Conservation (phyloP, 2,888 invertebrate genomes). For the Ophion costatus region DNA sequence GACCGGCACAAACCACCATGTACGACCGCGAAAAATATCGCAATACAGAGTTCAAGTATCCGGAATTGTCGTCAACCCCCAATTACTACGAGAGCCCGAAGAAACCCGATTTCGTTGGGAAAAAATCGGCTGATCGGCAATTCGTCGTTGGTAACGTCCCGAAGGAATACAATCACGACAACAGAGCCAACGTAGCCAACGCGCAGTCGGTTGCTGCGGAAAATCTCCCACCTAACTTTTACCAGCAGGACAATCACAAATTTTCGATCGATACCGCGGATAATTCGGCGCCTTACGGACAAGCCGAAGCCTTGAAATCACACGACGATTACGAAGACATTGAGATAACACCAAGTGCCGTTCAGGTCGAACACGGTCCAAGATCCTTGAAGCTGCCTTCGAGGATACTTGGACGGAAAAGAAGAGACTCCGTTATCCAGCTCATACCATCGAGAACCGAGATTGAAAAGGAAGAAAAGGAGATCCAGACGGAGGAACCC, state of each 20-base stretch:
- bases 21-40: slow-evolving; percentile 73
- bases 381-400: slow-evolving; percentile 76
- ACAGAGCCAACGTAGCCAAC: slow-evolving; percentile 23
- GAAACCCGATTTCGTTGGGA: slow-evolving; percentile 63
- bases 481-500: slow-evolving; percentile 77
- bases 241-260: slow-evolving; percentile 62
- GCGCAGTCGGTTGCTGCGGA: slow-evolving; percentile 64
- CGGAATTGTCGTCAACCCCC: slow-evolving; percentile 75
- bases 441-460: slow-evolving; percentile 79
- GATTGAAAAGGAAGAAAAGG: slow-evolving; percentile 70
- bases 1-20: slow-evolving; percentile 73
- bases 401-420: slow-evolving; percentile 38
- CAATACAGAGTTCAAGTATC: slow-evolving; percentile 78
- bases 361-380: slow-evolving; percentile 83
- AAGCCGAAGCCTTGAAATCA: slow-evolving; percentile 65
- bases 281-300: slow-evolving; percentile 50
- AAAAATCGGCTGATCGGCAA: slow-evolving; percentile 80
- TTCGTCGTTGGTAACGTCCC: slow-evolving; percentile 89
- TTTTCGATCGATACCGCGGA: slow-evolving; percentile 67
- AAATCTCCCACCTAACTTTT: neutral
- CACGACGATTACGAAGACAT: slow-evolving; percentile 75
- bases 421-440: slow-evolving; percentile 73
- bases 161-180: slow-evolving; percentile 83
- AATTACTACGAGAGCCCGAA: slow-evolving; percentile 76
- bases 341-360: slow-evolving; percentile 78